Evolutionary conservation across 2,113 vertebrate genomes (phyloP), one percentile per base, ranked within the genome.

Genomic region (Asarcornis scutulata): DNA sequence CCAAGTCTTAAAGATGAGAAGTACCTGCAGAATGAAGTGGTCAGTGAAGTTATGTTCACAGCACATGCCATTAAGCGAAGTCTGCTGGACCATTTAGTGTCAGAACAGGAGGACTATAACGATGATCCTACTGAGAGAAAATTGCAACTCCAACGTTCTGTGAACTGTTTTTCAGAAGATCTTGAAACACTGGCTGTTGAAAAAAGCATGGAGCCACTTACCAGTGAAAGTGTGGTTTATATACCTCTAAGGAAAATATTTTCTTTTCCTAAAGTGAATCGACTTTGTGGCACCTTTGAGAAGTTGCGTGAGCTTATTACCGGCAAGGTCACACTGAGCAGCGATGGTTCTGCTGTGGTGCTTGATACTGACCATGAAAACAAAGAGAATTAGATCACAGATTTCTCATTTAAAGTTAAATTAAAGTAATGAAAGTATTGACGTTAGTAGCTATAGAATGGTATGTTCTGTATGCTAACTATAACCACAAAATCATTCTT

Each of bases 1-100:
- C 99, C 99, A 26, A 99, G 99, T 94, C 97, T 99, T 55, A 97
- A 97, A 82, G 98, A 99, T 88, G 98, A 98, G 95, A 99, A 98
- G 93, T 98, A 98, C 83, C 95, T 99, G 63, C 97, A 93, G 67
- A 97, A 95, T 82, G 98, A 98, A 26, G 87, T 99, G 82, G 89
- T 98, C 27, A 96, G 53, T 55, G 98, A 99, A 96, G 98, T 99
- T 84, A 32, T 98, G 69, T 98, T 94, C 78, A 95, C 97, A 86
- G 98, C 98, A 36, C 95, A 98, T 72, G 88, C 87, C 31, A 88
- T 99, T 75, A 98, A 97, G 95, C 92, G 13, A 46, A 84, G 64
- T 11, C 98, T 98, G 62, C 64, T 97, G 59, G 77, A 88, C 60
- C 34, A 32, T 67, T 89, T 64, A 17, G 9, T 92, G 83, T 56